phyloP scores from a whole-genome alignment of 2,797 vertebrate genomes.

The Mus caroli region DNA sequence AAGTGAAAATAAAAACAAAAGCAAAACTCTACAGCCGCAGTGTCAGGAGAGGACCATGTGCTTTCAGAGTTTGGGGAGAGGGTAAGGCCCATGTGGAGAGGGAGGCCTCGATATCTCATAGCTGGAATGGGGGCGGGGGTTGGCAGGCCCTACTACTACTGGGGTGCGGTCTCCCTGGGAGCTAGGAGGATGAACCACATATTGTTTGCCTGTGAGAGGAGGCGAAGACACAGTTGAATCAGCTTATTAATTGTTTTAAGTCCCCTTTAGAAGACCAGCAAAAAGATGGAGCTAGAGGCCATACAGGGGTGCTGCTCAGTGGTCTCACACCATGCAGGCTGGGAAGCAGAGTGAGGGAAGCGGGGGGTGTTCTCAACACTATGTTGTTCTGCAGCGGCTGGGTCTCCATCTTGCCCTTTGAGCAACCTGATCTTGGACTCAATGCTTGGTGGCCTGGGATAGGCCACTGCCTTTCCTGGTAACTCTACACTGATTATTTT shows the following conservation, averaged over 20 bases:
- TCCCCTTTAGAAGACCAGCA: accelerated
- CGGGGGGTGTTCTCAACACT: not conserved
- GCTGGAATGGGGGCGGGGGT: accelerated
- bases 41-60: not conserved
- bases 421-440: not conserved
- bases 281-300: accelerated
- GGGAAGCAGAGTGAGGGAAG: not conserved
- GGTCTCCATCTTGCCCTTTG: no score
- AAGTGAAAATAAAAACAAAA: not conserved
- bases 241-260: not conserved
- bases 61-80: not conserved
- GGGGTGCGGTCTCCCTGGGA: not conserved
- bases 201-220: not conserved
- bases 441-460: accelerated
- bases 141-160: accelerated
- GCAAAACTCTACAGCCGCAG: not conserved
- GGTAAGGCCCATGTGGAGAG: accelerated
- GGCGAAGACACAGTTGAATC: not conserved
- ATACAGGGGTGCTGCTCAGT: accelerated
- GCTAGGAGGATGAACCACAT: not conserved
- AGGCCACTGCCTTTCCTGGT: not conserved
- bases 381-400: not conserved
- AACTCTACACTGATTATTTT: not conserved
- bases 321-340: not conserved
- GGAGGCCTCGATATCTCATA: not conserved